phyloP scores from a whole-genome alignment of 2,888 invertebrate species.

The Aphidius colemani region DNA sequence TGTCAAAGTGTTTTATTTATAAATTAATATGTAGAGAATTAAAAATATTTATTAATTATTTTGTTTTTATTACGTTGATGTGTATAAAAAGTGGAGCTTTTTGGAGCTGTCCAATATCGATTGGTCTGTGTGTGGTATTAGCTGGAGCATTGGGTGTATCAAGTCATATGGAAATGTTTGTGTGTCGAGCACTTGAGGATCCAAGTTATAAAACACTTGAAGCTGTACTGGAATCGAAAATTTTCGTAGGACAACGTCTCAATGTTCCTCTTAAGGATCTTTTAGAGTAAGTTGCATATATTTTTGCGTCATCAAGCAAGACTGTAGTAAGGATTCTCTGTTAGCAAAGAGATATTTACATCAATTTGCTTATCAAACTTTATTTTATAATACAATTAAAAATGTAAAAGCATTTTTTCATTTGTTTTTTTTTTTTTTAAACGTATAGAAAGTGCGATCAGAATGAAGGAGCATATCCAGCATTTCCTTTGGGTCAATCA shows the following conservation, averaged over 20 bases:
- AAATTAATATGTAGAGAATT: no score
- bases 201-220: conserved; percentile 69
- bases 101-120: conserved; percentile 65
- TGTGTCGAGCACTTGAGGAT: conserved; percentile 75
- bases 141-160: conserved; percentile 66
- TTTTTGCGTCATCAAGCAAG: neutral
- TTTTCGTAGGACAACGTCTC: conserved; percentile 60
- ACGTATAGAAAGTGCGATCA: conserved; percentile 70
- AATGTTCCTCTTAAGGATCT: conserved; percentile 63
- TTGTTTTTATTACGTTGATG: neutral
- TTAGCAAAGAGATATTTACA: conserved; percentile 8
- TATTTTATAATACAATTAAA: no score
- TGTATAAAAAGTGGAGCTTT: conserved; percentile 61
- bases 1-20: no score
- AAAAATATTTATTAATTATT: no score
- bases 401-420: neutral
- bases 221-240: conserved; percentile 66
- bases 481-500: conserved; percentile 73
- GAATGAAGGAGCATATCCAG: conserved; percentile 74
- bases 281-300: conserved; percentile 59
- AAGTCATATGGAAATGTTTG: conserved; percentile 71
- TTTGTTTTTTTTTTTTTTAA: conserved; percentile 13
- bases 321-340: neutral
- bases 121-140: conserved; percentile 67
- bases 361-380: no score